Base-by-base conservation (phyloP, 2,113 vertebrate species). In the Gasterosteus aculeatus region DNA sequence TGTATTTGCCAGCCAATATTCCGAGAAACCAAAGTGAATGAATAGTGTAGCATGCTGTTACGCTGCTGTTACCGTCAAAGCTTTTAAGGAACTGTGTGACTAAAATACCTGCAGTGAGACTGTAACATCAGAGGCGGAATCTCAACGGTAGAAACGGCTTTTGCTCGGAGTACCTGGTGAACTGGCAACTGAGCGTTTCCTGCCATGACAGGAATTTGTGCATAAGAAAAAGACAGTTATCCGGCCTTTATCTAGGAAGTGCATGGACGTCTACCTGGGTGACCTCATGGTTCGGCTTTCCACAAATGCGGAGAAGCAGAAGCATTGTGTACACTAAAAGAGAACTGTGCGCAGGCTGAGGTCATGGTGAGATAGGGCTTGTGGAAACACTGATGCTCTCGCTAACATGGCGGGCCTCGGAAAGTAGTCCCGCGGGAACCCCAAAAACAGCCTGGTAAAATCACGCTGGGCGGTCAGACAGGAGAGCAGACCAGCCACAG, bases 381-480 rank as follows among this genome's bases (percentile, higher is more conserved):
- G 81, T 94, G 94, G 93, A 93, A 93, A 94, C 87, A 92, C 81
- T 93, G 92, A 94, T 90, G 90, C 87, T 85, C 80, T 76, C 58
- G 64, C 80, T 88, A 89, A 90, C 92, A 88, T 81, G 80, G 70
- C 84, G 65, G 72, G 82, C 72, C 74, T 69, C 78, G 77, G 86
- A 89, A 88, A 91, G 47, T 77, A 70, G 75, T 88, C 85, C 87
- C 74, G 1, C 54, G 72, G 85, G 90, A 86, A 73, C 78, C 90
- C 88, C 83, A 81, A 90, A 90, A 82, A 80, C 79, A 78, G 86
- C 84, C 90, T 78, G 70, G 82, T 91, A 91, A 93, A 93, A 87
- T 77, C 85, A 42, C 81, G 62, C 78, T 85, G 87, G 87, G 85
- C 76, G 78, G 85, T 84, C 87, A 69, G 85, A 87, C 83, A 74